Evolutionary conservation across 2,113 vertebrate species (phyloP), one percentile per base, ranked within the genome.

Genomic region (Delphinus delphis): DNA sequence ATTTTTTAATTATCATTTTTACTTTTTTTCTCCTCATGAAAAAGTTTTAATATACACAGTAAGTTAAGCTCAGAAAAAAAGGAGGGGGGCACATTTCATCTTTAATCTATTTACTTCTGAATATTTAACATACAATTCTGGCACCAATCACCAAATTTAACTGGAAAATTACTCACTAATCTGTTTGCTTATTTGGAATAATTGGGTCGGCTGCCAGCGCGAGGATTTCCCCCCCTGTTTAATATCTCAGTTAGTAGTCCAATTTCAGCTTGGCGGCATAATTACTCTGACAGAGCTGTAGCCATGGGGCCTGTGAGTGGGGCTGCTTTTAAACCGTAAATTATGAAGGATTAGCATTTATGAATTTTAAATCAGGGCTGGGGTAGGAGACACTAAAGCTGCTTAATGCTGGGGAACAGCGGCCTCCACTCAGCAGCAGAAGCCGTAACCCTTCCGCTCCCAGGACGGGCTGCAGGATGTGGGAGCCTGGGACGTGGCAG

Each of bases 281-380:
- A 99, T 99, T 99, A 99, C 99, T 99, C 99, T 99, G 99, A 99
- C 99, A 99, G 99, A 99, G 99, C 99, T 99, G 99, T 99, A 99
- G 99, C 99, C 99, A 99, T 99, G 99, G 99, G 99, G 99, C 99
- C 99, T 99, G 99, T 99, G 99, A 99, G 99, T 99, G 99, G 99
- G 99, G 99, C 99, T 99, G 99, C 99, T 99, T 99, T 99, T 99
- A 99, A 99, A 99, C 99, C 99, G 99, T 99, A 99, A 99, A 99
- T 99, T 99, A 99, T 99, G 99, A 99, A 99, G 99, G 99, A 99
- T 99, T 99, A 99, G 99, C 99, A 99, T 99, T 99, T 99, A 99
- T 99, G 99, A 99, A 99, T 99, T 99, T 99, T 99, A 99, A 99
- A 99, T 99, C 99, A 99, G 99, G 99, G 99, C 99, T 99, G 99